Conservation (phyloP, 2,797 vertebrate genomes). For the Clarias laeviceps region DNA sequence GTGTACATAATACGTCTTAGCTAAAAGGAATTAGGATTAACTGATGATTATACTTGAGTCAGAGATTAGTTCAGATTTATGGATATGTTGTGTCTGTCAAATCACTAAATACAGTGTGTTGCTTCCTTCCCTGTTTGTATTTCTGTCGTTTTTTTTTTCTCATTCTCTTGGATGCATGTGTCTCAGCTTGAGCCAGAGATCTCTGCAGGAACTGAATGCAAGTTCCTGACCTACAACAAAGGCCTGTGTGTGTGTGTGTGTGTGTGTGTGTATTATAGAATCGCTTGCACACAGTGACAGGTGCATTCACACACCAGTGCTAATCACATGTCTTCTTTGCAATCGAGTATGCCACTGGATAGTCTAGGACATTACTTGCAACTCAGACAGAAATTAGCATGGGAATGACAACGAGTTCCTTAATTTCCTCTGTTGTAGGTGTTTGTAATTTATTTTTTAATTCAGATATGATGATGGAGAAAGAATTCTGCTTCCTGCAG, state of each 20-base stretch:
- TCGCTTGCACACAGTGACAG: slow-evolving; percentile 41
- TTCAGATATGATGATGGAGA: not conserved
- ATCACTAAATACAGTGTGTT: not conserved
- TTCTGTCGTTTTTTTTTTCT: slow-evolving; percentile 69
- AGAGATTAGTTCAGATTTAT: slow-evolving; percentile 8
- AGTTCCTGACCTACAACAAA: slow-evolving; percentile 89
- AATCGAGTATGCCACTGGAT: not conserved
- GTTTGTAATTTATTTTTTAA: not conserved
- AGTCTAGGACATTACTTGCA: slow-evolving; percentile 29
- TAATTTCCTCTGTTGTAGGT: slow-evolving; percentile 2
- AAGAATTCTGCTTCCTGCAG: not conserved
- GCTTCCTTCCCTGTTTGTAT: not conserved
- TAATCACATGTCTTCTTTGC: slow-evolving; percentile 35
- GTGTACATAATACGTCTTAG: slow-evolving; percentile 12
- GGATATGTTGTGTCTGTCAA: slow-evolving; percentile 18
- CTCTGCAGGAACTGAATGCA: slow-evolving; percentile 78
- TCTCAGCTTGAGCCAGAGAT: slow-evolving; percentile 87
- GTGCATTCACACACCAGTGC: slow-evolving; percentile 31
- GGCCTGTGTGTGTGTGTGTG: slow-evolving; percentile 68
- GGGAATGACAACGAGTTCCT: not conserved
- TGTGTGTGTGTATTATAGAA: slow-evolving; percentile 41
- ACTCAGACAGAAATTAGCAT: slow-evolving; percentile 25
- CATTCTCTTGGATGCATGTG: slow-evolving; percentile 82
- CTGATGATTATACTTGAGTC: slow-evolving; percentile 15
- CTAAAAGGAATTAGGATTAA: slow-evolving; percentile 27